phyloP scores from a whole-genome alignment of 2,888 invertebrate species.

The Hyposoter didymator region DNA sequence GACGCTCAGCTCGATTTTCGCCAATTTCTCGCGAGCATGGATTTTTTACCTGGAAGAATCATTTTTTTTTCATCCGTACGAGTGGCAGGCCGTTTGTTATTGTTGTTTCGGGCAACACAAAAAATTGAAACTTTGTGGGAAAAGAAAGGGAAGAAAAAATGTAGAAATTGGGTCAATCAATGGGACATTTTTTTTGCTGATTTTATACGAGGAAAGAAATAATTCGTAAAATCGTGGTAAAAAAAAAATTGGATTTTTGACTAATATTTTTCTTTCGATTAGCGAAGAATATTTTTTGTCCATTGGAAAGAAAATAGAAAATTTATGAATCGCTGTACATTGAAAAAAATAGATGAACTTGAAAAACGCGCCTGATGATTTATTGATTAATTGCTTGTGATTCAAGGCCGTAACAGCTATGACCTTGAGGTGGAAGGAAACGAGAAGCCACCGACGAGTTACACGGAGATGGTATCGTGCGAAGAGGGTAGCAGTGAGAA shows the following conservation, averaged over 20 bases:
- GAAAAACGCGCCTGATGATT: neutral
- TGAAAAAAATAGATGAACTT: neutral
- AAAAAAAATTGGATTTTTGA: neutral
- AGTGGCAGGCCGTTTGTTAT: neutral
- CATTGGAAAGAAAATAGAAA: neutral
- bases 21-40: neutral
- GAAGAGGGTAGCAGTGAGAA: constrained; percentile 76
- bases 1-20: neutral
- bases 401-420: constrained; percentile 81
- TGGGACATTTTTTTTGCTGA: neutral
- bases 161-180: neutral
- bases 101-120: neutral
- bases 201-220: neutral
- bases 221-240: neutral
- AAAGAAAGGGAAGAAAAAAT: neutral
- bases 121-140: neutral
- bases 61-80: neutral
- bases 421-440: constrained; percentile 80
- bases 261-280: neutral
- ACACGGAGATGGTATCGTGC: constrained; percentile 75
- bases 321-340: neutral
- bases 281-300: neutral
- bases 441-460: constrained; percentile 76
- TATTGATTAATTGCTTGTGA: constrained; percentile 28
- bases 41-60: neutral